A percentile compares a stretch with the other conserved stretches of the same genome.
phyloP scores from a whole-genome alignment of 2,797 vertebrate species.

The Sebastes itinus region DNA sequence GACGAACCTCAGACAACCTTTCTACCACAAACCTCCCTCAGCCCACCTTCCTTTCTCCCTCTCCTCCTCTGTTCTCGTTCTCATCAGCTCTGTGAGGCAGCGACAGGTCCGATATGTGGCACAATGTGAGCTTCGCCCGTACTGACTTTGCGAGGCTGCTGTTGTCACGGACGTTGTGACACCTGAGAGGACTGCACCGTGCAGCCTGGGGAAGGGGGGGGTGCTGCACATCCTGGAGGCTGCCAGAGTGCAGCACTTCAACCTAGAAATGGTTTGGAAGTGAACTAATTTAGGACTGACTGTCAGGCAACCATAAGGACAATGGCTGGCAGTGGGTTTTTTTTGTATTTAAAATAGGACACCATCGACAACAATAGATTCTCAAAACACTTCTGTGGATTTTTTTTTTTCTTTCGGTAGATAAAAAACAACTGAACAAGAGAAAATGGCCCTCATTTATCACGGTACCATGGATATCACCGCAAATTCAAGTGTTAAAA shows the following conservation, averaged over 20 bases:
- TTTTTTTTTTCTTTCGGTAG: slow-evolving; percentile 38
- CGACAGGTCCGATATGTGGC: slow-evolving; percentile 34
- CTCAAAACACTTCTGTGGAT: slow-evolving; percentile 50
- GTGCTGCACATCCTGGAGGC: slow-evolving; percentile 23
- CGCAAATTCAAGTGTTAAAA: slow-evolving; percentile 48
- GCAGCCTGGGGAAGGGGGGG: not conserved
- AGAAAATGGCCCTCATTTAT: slow-evolving; percentile 74
- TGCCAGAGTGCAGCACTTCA: slow-evolving; percentile 38
- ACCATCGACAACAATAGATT: slow-evolving; percentile 41
- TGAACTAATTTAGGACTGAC: slow-evolving; percentile 45
- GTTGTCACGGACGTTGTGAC: slow-evolving; percentile 8
- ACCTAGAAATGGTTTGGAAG: slow-evolving; percentile 50
- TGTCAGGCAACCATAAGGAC: slow-evolving; percentile 73
- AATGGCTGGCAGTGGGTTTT: slow-evolving; percentile 62
- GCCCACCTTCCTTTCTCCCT: slow-evolving; percentile 74
- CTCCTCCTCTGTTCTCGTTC: slow-evolving; percentile 54
- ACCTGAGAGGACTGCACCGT: slow-evolving; percentile 23
- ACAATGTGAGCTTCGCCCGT: slow-evolving; percentile 5
- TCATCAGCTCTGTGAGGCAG: slow-evolving; percentile 44
- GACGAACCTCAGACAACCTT: slow-evolving; percentile 62
- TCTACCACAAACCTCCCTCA: slow-evolving; percentile 74
- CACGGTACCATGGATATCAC: slow-evolving; percentile 49
- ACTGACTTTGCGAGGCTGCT: slow-evolving; percentile 23
- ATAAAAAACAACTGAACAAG: slow-evolving; percentile 36
- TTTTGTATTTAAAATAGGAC: slow-evolving; percentile 71